These are phyloP conservation scores for Balearica regulorum DNA, from an alignment of 2,797 vertebrate genomes.

Conservation along the genomic window DNA sequence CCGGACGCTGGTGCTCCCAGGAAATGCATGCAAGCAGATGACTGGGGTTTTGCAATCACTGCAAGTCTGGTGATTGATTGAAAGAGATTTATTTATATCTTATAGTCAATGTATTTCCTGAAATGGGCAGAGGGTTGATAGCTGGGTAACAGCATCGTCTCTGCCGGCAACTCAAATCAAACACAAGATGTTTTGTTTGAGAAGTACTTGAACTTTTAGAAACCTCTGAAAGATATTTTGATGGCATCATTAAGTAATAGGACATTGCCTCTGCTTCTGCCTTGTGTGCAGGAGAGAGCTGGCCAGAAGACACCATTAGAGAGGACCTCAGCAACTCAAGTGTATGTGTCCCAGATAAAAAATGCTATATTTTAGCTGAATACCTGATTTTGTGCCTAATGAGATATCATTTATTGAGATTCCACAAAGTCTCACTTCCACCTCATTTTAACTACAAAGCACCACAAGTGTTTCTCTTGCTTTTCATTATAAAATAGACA, in stretches of 20 bases:
- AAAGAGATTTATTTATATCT: slow-evolving; percentile 38
- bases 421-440: background rate
- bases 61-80: background rate
- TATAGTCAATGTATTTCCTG: background rate
- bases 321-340: background rate
- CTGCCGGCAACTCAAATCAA: background rate
- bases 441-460: background rate
- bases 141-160: background rate
- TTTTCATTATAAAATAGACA: background rate
- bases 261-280: background rate
- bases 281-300: background rate
- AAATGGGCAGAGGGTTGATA: background rate
- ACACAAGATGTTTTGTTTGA: background rate
- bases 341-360: background rate
- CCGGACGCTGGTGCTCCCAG: background rate
- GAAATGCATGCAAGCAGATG: background rate
- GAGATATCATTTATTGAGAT: background rate
- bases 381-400: background rate
- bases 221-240: background rate
- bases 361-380: background rate
- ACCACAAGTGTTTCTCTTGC: background rate
- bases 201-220: background rate
- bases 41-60: background rate
- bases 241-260: background rate
- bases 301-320: background rate